phyloP scores from a whole-genome alignment of 2,113 vertebrate species.

The Phasianus colchicus region DNA sequence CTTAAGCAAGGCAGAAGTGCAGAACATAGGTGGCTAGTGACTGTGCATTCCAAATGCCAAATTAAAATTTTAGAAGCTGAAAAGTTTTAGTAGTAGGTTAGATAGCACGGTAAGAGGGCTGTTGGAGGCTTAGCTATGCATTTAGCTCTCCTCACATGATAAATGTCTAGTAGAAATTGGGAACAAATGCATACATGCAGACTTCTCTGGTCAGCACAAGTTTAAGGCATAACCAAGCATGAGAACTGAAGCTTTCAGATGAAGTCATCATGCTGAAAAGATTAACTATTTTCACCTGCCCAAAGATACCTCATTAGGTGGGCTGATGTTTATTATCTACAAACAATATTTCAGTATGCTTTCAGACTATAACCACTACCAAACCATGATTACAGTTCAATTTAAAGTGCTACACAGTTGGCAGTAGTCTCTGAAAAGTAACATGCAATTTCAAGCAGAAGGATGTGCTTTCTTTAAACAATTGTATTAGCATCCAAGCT shows the following conservation, averaged over 20 bases:
- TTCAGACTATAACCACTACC: neutral
- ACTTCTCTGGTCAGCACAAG: neutral
- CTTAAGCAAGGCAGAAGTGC: neutral
- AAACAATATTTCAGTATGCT: neutral
- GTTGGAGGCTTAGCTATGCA: neutral
- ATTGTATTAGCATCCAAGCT: neutral
- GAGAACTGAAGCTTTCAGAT: neutral
- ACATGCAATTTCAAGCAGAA: neutral
- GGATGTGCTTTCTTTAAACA: neutral
- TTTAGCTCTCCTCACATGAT: neutral
- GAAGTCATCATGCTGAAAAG: neutral
- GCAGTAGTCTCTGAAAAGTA: neutral
- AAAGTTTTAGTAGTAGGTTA: neutral
- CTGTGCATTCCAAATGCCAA: neutral
- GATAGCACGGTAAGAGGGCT: neutral
- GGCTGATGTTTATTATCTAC: neutral
- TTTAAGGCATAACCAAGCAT: neutral
- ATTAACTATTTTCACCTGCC: neutral
- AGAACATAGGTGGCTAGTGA: neutral
- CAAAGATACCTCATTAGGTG: neutral
- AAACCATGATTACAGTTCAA: neutral
- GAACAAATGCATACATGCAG: neutral
- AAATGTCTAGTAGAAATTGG: neutral
- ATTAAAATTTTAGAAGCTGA: neutral
- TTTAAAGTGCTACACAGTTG: neutral